phyloP scores from a whole-genome alignment of 2,797 vertebrate genomes.

The Etheostoma perlongum region DNA sequence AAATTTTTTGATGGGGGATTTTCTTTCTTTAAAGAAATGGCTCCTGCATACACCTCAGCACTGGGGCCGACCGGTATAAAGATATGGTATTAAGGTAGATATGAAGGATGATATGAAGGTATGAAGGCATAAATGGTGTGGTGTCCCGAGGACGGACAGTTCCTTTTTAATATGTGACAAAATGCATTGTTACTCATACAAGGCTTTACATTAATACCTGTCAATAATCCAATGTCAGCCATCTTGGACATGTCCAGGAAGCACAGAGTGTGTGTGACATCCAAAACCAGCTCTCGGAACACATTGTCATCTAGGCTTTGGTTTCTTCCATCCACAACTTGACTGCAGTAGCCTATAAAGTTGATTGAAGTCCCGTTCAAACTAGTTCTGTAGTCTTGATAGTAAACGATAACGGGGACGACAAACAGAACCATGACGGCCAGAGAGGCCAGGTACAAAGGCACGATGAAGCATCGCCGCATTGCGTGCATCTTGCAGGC shows the following conservation, averaged over 20 bases:
- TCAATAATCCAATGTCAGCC: conserved; percentile 52
- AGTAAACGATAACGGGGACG: conserved; percentile 50
- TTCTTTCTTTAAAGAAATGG: too few species aligned
- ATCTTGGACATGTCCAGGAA: conserved; percentile 48
- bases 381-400: conserved; percentile 30
- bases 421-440: conserved; percentile 65
- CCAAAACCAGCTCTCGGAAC: conserved; percentile 58
- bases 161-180: not conserved
- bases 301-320: not conserved
- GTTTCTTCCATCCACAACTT: conserved; percentile 25
- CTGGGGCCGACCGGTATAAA: too few species aligned
- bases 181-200: not conserved
- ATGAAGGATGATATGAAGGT: too few species aligned
- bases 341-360: conserved; percentile 61
- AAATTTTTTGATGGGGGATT: not conserved
- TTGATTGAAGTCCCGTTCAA: conserved; percentile 30
- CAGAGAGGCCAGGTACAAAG: conserved; percentile 77
- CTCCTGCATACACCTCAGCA: too few species aligned
- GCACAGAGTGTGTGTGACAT: conserved; percentile 70
- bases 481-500: conserved; percentile 85
- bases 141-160: not conserved
- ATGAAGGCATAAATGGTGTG: too few species aligned
- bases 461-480: conserved; percentile 76
- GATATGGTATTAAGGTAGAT: too few species aligned
- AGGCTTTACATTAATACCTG: conserved; percentile 24